Evolutionary conservation across 2,888 invertebrate genomes (phyloP).

Genomic region (Ectemnius continuus): DNA sequence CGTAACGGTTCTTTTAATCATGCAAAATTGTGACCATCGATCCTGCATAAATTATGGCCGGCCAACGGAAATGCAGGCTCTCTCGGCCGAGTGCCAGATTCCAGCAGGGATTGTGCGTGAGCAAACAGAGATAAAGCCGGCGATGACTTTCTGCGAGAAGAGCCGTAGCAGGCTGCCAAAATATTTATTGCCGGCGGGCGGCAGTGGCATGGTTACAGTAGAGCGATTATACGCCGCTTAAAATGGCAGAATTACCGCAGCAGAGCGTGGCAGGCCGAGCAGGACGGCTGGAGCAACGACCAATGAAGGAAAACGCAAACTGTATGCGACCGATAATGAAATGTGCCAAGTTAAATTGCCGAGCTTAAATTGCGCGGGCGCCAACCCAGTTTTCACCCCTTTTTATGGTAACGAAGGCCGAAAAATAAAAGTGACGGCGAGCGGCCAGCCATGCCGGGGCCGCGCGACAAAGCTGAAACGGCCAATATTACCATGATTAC

Average conservation of each 20-base stretch:
- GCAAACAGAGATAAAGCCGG: conserved; percentile 34
- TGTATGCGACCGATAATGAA: conserved; percentile 23
- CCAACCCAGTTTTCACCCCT: conserved; percentile 1
- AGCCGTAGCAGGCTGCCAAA: conserved; percentile 9
- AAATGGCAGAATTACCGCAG: conserved; percentile 31
- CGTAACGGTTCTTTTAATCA: too few relatives aligned
- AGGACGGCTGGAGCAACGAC: conserved; percentile 1
- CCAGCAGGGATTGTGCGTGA: conserved; percentile 27
- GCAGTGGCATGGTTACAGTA: conserved; percentile 24
- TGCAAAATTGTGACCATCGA: conserved; percentile 13
- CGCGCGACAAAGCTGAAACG: conserved; percentile 7
- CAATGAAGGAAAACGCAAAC: conserved; percentile 13
- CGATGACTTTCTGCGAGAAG: conserved; percentile 16
- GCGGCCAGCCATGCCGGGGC: neutral
- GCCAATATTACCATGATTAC: neutral
- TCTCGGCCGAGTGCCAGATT: conserved; percentile 25
- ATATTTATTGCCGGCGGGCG: conserved; percentile 34
- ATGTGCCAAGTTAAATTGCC: neutral
- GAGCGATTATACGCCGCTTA: conserved; percentile 37
- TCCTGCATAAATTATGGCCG: conserved; percentile 22
- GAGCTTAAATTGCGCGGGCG: conserved; percentile 1
- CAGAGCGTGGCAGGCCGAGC: conserved; percentile 25
- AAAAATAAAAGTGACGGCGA: conserved; percentile 1
- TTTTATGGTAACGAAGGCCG: neutral
- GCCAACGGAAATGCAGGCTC: conserved; percentile 19